A percentile compares a stretch with the other conserved stretches of the same genome.
Conservation (phyloP, 2,797 vertebrate species). For the Telmatherina bonti region DNA sequence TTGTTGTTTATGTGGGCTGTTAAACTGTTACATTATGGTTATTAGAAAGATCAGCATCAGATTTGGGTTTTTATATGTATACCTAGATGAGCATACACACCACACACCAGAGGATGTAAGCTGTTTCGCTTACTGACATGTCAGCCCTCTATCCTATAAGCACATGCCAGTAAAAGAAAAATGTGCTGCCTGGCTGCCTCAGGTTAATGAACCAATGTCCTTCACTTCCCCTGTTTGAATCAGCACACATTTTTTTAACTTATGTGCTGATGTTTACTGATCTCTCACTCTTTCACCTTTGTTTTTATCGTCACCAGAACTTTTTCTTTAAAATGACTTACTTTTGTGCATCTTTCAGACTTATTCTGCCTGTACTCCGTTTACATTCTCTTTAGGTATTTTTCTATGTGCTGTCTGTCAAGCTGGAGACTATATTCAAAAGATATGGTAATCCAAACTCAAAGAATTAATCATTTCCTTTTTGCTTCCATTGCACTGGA, state of each 20-base stretch:
- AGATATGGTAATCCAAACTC: background rate
- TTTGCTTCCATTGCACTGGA: background rate
- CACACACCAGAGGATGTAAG: conserved; percentile 5
- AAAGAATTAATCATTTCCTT: background rate
- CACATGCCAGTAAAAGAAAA: conserved; percentile 46
- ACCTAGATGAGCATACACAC: conserved; percentile 8
- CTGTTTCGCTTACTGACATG: conserved; percentile 51
- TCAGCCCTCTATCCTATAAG: conserved; percentile 24
- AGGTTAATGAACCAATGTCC: conserved; percentile 61
- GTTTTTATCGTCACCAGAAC: conserved; percentile 36
- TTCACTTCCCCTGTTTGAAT: conserved; percentile 24
- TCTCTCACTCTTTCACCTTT: conserved; percentile 26
- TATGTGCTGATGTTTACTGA: conserved; percentile 38
- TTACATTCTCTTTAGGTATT: background rate
- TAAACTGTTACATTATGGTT: conserved; percentile 27
- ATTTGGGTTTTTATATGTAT: conserved; percentile 25
- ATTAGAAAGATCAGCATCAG: conserved; percentile 56
- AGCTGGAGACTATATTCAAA: background rate
- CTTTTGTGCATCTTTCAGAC: conserved; percentile 29
- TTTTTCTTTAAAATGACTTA: background rate
- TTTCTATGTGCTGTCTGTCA: background rate
- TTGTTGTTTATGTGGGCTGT: conserved; percentile 29
- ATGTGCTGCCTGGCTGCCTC: conserved; percentile 74
- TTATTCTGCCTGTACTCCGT: background rate
- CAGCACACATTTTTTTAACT: conserved; percentile 21